Base-by-base conservation (phyloP, 1,140 invertebrate species). In the Zaprionus ornatus region DNA sequence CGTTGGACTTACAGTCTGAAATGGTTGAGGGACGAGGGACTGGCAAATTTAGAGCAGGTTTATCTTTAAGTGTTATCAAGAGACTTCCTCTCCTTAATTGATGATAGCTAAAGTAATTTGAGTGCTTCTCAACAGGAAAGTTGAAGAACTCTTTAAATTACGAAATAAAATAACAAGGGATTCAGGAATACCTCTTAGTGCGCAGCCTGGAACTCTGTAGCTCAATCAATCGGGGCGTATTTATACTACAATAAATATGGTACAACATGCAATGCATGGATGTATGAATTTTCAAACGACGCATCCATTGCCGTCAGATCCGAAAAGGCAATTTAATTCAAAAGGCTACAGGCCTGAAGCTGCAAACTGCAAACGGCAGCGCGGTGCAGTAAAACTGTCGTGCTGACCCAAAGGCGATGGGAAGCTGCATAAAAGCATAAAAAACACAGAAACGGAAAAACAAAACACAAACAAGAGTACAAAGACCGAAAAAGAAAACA, bases 371-470 rank as follows among this genome's bases (percentile, higher is more conserved):
- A 54, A 52, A 37, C 23, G 15, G 55, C 55, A 56, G 37, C 37
- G 64, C 27, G 68, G 60, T 82, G 78, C 79, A 81, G 66, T 60
- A 80, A 74, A 77, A 64, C 42, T 81, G 80, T 82, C 80, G 70
- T 71, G 69, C 70, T 82, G 80, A 82, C 80, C 80, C 65, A 79
- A 82, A 82, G 79, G 80, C 80, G 70, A 79, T 75, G 74, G 82
- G 82, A 70, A 82, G 70, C 56, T 78, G 79, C 42, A 64, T 21
- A 62, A 32, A 50, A 29, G 15, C 13, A 45, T 29, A 29, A 59
- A 56, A 56, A 57, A 55, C 29, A 23, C 29, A 65, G 4, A 15
- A 37, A 37, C 13, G 15, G 4, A 45, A 42, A 45, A 45, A 45
- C 40, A 45, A 52, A 17, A 45, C n/a, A 69, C 55, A 75, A 80